Evolutionary conservation across 1,140 invertebrate genomes (phyloP).

Genomic region (Scaptomyza montana): DNA sequence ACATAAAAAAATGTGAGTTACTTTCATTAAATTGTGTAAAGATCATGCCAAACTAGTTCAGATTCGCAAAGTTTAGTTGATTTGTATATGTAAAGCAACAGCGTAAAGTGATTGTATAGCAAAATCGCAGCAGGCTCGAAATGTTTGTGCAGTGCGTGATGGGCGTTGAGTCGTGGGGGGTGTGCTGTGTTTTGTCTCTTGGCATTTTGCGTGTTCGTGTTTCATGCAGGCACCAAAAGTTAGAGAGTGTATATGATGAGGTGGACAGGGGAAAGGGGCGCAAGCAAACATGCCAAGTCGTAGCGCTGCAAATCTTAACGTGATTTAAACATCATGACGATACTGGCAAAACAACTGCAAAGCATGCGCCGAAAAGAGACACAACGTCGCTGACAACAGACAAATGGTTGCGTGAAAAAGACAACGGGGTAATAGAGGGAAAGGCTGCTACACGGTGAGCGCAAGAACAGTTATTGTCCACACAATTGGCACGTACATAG

Average conservation of each 20-base stretch:
- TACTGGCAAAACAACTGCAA: slow-evolving; percentile 24
- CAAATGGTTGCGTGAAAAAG: slow-evolving; percentile 19
- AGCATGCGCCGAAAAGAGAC: slow-evolving; percentile 5
- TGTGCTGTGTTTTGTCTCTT: slow-evolving; percentile 13
- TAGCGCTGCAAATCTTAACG: slow-evolving; percentile 65
- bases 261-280: slow-evolving; percentile 2
- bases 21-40: no score
- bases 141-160: no score
- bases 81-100: no score
- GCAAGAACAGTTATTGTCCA: slow-evolving; percentile 55
- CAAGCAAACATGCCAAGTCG: slow-evolving; percentile 60
- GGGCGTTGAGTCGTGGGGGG: neutral
- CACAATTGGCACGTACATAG: slow-evolving; percentile 72
- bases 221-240: slow-evolving; percentile 4
- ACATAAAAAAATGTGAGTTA: no score
- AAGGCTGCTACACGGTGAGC: neutral
- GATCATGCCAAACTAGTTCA: no score
- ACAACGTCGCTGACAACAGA: slow-evolving; percentile 42
- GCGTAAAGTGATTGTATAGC: no score
- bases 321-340: slow-evolving; percentile 68
- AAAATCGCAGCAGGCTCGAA: no score
- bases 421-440: neutral
- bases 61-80: no score
- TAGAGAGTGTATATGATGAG: neutral
- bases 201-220: slow-evolving; percentile 4